These are phyloP conservation scores for Eulemur macaco DNA, from an alignment of 2,113 vertebrate genomes.

Conservation along the genomic window DNA sequence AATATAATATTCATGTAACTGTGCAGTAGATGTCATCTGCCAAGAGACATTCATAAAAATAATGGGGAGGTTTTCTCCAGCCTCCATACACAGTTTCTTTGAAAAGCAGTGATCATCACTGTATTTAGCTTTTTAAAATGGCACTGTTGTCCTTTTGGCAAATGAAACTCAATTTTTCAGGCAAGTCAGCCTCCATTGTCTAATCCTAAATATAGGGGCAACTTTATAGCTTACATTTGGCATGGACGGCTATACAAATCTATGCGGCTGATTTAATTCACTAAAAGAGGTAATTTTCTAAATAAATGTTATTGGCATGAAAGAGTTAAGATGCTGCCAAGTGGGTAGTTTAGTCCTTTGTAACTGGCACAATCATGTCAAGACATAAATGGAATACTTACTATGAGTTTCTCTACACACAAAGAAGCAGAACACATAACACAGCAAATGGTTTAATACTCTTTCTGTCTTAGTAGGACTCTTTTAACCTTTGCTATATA, in stretches of 20 bases:
- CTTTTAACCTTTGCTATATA: background rate
- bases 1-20: background rate
- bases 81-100: background rate
- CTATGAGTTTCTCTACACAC: background rate
- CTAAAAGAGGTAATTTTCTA: conserved; percentile 45
- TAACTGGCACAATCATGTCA: background rate
- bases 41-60: background rate
- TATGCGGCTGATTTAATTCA: conserved; percentile 37
- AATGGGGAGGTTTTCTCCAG: background rate
- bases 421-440: background rate
- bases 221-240: conserved; percentile 11
- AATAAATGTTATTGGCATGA: background rate
- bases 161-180: conserved; percentile 26
- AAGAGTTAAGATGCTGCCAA: conserved; percentile 19
- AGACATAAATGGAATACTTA: background rate
- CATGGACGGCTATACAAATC: background rate
- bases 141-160: background rate
- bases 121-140: background rate
- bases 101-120: background rate
- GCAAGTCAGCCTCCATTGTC: background rate
- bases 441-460: background rate
- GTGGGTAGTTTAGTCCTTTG: background rate
- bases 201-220: conserved; percentile 2
- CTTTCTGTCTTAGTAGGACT: background rate
- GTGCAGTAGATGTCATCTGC: background rate